Base-by-base conservation (phyloP, 2,888 invertebrate genomes). In the Drosophila kuntzei region DNA sequence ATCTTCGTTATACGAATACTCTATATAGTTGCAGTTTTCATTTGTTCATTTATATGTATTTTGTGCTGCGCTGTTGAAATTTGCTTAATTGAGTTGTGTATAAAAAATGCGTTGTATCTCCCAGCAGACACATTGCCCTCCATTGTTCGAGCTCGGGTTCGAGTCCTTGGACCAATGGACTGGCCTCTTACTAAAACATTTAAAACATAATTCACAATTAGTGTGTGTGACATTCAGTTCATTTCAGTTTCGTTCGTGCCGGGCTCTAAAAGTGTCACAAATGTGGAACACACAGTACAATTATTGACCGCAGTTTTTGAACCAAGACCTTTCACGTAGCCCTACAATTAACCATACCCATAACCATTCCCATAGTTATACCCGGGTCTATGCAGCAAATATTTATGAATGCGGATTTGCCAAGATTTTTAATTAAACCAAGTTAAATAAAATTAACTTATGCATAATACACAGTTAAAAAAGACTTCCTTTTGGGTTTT, bases 201-300 rank as follows among this genome's bases (percentile, higher is more conserved):
- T 58, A 61, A 73, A 43, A 43, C 62, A 76, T 62, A 70, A 71
- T 63, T 71, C 71, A 61, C 60, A 67, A 55, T 62, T 78, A 63
- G 67, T 55, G 47, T 60, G 47, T 25, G 25, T 11, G 16, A 29
- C n/a, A 27, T 32, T 22, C 2, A 12, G 25, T 47, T 32, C 4
- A 29, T 16, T 29, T 27, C 27, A 29, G 46, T 46, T 27, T 22
- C 2, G 32, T 49, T 49, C 11, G 20, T 47, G 9, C n/a, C 6
- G 14, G 5, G 39, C 9, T 22, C 58, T 41, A 39, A 22, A 14
- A 6, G 18, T 51, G 34, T 44, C 60, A 44, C 57, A 64, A 76
- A 54, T 64, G 51, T 64, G 44, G 20, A 16, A 12, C 55, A 46
- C 46, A 55, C 27, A 39, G n/a, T 11, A 2, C 12, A 22, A 11